phyloP scores from a whole-genome alignment of 2,888 invertebrate species.

The Molanna angustata region DNA sequence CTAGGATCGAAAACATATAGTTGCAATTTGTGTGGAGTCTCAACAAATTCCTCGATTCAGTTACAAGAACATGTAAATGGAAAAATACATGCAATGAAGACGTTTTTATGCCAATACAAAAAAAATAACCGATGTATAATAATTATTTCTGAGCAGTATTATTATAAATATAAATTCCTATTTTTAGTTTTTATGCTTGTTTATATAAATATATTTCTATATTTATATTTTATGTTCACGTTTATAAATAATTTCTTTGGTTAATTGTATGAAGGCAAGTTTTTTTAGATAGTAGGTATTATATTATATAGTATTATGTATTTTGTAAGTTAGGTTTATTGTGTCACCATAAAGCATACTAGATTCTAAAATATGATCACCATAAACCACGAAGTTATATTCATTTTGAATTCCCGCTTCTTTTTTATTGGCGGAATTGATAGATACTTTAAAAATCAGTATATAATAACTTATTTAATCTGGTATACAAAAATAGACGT shows the following conservation, averaged over 20 bases:
- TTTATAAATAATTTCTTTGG: not conserved
- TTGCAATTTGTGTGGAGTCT: conserved; percentile 46
- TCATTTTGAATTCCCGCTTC: conserved; percentile 57
- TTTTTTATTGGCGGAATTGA: conserved; percentile 49
- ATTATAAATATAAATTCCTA: not conserved
- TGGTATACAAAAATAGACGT: too few species aligned
- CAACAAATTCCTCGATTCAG: conserved; percentile 49
- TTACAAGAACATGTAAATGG: conserved; percentile 49
- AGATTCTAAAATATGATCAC: too few species aligned
- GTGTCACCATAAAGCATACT: too few species aligned
- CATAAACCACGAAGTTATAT: not conserved
- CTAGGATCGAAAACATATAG: too few species aligned
- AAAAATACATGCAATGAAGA: conserved; percentile 19
- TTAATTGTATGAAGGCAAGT: too few species aligned
- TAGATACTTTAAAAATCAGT: too few species aligned
- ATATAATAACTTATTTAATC: too few species aligned
- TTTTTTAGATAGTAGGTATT: too few species aligned
- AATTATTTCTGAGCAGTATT: not conserved
- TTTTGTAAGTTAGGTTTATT: too few species aligned
- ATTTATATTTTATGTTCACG: not conserved
- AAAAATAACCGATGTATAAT: not conserved
- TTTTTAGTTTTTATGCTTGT: not conserved
- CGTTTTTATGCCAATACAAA: not conserved
- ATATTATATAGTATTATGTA: too few species aligned
- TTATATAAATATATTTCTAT: not conserved